Conservation (phyloP, 2,113 vertebrate genomes). For the Ceyx margarethae region DNA sequence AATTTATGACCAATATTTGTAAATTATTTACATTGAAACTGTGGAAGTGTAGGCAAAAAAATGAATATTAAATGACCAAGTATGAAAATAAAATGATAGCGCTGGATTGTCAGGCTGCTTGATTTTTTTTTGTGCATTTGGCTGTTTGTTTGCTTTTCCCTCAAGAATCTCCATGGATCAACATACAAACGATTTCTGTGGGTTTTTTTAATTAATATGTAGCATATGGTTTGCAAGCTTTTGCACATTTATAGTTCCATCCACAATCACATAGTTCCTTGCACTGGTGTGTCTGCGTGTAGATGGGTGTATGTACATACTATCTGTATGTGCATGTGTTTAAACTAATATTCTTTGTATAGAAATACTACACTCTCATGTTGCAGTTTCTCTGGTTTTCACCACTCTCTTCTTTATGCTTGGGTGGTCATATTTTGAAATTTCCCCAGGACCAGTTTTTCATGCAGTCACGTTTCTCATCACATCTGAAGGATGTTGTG, state of each 20-base stretch:
- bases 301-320: not conserved
- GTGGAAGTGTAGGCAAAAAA: slow-evolving; percentile 28
- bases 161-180: slow-evolving; percentile 18
- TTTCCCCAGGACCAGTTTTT: slow-evolving; percentile 79
- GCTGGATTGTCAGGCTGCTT: not conserved
- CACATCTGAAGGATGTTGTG: slow-evolving; percentile 84
- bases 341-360: slow-evolving; percentile 42
- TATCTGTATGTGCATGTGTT: slow-evolving; percentile 7
- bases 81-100: not conserved
- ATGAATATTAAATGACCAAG: slow-evolving; percentile 6
- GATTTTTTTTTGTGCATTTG: slow-evolving; percentile 4
- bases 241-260: not conserved
- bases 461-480: slow-evolving; percentile 83
- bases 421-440: slow-evolving; percentile 84
- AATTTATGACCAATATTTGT: slow-evolving; percentile 2
- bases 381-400: slow-evolving; percentile 45
- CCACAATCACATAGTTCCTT: not conserved
- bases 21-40: slow-evolving; percentile 13
- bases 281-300: not conserved
- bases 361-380: slow-evolving; percentile 14
- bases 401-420: slow-evolving; percentile 76
- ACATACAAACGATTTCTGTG: not conserved
- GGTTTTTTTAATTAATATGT: slow-evolving; percentile 19
- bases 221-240: slow-evolving; percentile 21
- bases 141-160: slow-evolving; percentile 40